phyloP scores from a whole-genome alignment of 2,888 invertebrate species.

The Mystacides longicornis region DNA sequence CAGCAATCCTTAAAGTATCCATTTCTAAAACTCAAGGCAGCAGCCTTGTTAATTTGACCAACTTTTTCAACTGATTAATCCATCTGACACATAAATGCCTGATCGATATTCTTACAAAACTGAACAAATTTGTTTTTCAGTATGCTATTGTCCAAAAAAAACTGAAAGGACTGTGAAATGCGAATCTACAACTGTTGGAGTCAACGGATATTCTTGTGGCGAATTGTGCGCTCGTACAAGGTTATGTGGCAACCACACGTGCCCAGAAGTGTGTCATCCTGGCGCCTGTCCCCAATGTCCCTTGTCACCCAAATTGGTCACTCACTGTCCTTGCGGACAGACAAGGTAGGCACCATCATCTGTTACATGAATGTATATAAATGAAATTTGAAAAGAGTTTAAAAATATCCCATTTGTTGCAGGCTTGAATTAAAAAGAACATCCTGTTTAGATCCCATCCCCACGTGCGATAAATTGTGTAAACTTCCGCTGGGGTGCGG shows the following conservation, averaged over 20 bases:
- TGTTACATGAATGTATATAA: background rate
- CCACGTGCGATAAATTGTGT: slow-evolving; percentile 68
- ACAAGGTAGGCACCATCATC: slow-evolving; percentile 33
- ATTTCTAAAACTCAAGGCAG: too few species aligned
- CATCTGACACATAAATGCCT: too few species aligned
- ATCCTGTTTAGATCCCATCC: slow-evolving; percentile 74
- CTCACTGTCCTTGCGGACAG: slow-evolving; percentile 72
- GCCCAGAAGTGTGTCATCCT: slow-evolving; percentile 60
- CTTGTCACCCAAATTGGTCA: slow-evolving; percentile 52
- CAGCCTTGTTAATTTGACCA: too few species aligned
- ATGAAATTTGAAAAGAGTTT: too few species aligned
- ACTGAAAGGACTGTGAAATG: slow-evolving; percentile 53
- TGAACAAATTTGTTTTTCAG: slow-evolving; percentile 37
- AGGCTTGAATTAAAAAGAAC: slow-evolving; percentile 44
- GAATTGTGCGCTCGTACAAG: slow-evolving; percentile 53
- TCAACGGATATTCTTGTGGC: slow-evolving; percentile 52
- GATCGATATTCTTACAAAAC: too few species aligned
- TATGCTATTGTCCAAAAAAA: slow-evolving; percentile 64
- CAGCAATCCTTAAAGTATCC: too few species aligned
- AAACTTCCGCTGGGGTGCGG: slow-evolving; percentile 62
- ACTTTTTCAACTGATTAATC: too few species aligned
- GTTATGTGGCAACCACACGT: slow-evolving; percentile 63
- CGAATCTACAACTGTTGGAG: slow-evolving; percentile 43
- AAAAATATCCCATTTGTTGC: too few species aligned
- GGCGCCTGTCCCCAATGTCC: slow-evolving; percentile 58